phyloP scores from a whole-genome alignment of 1,140 invertebrate species.

The Maniola jurtina region DNA sequence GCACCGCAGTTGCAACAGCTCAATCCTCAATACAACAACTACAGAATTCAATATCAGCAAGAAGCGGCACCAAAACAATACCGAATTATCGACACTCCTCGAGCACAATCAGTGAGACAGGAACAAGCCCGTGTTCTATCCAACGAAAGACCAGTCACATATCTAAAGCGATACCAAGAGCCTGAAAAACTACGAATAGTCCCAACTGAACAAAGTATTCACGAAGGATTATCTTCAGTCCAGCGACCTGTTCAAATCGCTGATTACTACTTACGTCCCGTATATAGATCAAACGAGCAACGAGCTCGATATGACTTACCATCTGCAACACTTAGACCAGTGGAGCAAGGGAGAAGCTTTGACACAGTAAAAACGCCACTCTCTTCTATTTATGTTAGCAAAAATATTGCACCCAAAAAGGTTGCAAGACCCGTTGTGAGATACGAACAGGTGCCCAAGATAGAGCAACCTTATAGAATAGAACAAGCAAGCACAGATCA shows the following conservation, averaged over 20 bases:
- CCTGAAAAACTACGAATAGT: conserved; percentile 49
- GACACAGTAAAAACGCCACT: conserved; percentile 56
- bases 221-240: conserved; percentile 41
- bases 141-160: conserved; percentile 63
- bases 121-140: conserved; percentile 48
- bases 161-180: conserved; percentile 65
- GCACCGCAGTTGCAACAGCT: conserved; percentile 61
- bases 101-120: conserved; percentile 47
- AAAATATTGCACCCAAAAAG: conserved; percentile 61
- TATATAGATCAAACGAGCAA: conserved; percentile 54
- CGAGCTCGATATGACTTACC: conserved; percentile 49
- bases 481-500: conserved; percentile 46
- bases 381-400: conserved; percentile 67
- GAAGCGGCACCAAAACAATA: conserved; percentile 66
- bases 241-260: conserved; percentile 48
- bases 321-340: conserved; percentile 31
- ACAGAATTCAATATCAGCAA: conserved; percentile 63
- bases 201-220: conserved; percentile 43
- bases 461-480: conserved; percentile 40
- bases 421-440: conserved; percentile 42
- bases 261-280: conserved; percentile 60
- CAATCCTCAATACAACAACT: conserved; percentile 45
- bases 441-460: conserved; percentile 44
- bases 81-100: conserved; percentile 56
- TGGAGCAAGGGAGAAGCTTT: conserved; percentile 41